Evolutionary conservation across 2,113 vertebrate genomes (phyloP).

Genomic region (Phyllostomus hastatus): DNA sequence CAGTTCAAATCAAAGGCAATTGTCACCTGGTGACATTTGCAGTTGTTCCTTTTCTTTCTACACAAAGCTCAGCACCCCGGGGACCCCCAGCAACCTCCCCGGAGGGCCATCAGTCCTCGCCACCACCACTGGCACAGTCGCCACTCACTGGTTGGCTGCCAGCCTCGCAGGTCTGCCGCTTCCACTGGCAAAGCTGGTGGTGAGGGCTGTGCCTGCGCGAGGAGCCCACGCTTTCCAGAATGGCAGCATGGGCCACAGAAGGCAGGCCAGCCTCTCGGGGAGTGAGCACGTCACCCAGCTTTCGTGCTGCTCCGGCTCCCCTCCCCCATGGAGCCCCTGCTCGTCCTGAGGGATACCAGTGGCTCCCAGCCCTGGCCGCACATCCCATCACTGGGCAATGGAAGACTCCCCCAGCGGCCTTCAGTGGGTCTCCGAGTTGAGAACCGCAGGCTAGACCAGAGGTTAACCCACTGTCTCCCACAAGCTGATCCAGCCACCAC

Average conservation of each 20-base stretch:
- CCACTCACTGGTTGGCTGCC: no score
- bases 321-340: background rate
- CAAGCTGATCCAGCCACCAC: background rate
- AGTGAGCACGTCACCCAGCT: accelerated
- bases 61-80: background rate
- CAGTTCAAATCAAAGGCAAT: background rate
- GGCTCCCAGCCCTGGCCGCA: background rate
- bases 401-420: background rate
- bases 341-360: accelerated
- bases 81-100: background rate
- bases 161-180: background rate
- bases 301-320: accelerated
- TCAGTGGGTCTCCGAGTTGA: background rate
- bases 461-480: accelerated
- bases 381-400: accelerated
- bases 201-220: background rate
- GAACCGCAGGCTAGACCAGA: background rate
- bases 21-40: background rate
- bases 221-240: background rate
- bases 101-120: no score
- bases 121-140: accelerated
- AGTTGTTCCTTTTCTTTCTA: background rate
- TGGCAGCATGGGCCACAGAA: background rate
- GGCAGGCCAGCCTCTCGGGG: background rate
- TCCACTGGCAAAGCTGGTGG: background rate